Percentiles rank a stretch among this genome's conserved stretches.
These are phyloP conservation scores for Sorex fumeus DNA, from an alignment of 2,113 vertebrate genomes.

Conservation along the genomic window DNA sequence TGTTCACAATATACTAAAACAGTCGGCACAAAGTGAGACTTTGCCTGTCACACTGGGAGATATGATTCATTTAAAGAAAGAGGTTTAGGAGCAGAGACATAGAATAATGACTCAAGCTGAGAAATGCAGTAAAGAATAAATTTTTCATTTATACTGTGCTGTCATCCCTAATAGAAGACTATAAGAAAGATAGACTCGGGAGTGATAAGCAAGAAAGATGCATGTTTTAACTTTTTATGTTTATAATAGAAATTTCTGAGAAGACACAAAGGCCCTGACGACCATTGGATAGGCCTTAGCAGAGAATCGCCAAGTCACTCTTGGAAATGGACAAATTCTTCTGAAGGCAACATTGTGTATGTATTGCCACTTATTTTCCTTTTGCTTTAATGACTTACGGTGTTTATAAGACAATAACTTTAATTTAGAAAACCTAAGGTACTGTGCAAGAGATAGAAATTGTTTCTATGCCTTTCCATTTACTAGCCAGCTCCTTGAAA, in stretches of 20 bases:
- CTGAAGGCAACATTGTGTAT: not conserved
- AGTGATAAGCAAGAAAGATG: not conserved
- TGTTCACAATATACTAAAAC: not conserved
- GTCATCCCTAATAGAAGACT: not conserved
- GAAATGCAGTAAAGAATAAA: not conserved
- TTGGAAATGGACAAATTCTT: constrained; percentile 61
- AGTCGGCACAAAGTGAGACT: not conserved
- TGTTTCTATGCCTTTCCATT: not conserved
- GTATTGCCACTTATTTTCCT: constrained; percentile 8
- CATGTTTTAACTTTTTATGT: not conserved
- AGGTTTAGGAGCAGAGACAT: not conserved
- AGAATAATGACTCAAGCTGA: not conserved
- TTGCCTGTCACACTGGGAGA: not conserved
- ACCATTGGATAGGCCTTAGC: constrained; percentile 53
- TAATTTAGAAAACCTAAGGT: too few relatives aligned
- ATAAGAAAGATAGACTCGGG: not conserved
- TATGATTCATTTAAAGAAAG: not conserved
- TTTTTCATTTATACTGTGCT: not conserved
- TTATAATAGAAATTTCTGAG: constrained; percentile 42
- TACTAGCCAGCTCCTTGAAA: too few relatives aligned
- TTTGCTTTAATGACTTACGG: not conserved
- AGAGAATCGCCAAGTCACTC: not conserved
- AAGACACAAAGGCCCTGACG: constrained; percentile 33
- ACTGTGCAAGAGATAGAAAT: not conserved
- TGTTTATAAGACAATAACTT: not conserved